Conservation (phyloP, 2,113 vertebrate genomes). For the Poicephalus gulielmi region DNA sequence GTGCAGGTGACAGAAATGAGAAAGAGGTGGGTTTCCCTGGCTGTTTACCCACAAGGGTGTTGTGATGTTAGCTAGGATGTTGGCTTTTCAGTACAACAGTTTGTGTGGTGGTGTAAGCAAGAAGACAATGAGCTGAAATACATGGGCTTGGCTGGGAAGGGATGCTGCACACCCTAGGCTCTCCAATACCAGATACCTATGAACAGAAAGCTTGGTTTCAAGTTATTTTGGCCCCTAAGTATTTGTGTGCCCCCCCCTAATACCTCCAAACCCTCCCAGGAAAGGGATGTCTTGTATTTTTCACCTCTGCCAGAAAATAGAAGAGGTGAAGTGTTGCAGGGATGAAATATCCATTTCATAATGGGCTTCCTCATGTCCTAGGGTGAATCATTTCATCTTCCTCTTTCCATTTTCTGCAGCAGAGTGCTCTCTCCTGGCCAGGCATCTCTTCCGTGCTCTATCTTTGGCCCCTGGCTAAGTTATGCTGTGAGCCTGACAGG, state of each 20-base stretch:
- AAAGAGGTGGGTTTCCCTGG: not conserved
- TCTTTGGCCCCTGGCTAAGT: not conserved
- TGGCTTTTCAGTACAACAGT: not conserved
- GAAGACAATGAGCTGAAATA: not conserved
- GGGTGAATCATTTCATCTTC: not conserved
- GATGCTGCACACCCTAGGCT: accelerated
- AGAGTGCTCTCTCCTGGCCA: not conserved
- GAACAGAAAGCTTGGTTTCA: not conserved
- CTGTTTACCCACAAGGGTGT: not conserved
- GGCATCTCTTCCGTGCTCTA: not conserved
- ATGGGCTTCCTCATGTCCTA: not conserved
- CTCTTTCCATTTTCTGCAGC: not conserved
- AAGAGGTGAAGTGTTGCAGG: not conserved
- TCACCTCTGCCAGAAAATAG: not conserved
- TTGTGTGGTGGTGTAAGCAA: not conserved
- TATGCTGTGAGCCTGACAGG: not conserved
- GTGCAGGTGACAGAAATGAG: not conserved
- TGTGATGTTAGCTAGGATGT: not conserved
- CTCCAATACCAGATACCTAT: not conserved
- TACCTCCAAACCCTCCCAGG: not conserved
- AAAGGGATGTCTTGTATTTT: not conserved
- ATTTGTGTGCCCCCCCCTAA: not conserved
- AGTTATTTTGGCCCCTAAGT: not conserved
- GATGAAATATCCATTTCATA: not conserved
- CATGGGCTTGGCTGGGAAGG: not conserved